Base-by-base conservation (phyloP, 2,797 vertebrate species). In the Amphiprion clarkii region DNA sequence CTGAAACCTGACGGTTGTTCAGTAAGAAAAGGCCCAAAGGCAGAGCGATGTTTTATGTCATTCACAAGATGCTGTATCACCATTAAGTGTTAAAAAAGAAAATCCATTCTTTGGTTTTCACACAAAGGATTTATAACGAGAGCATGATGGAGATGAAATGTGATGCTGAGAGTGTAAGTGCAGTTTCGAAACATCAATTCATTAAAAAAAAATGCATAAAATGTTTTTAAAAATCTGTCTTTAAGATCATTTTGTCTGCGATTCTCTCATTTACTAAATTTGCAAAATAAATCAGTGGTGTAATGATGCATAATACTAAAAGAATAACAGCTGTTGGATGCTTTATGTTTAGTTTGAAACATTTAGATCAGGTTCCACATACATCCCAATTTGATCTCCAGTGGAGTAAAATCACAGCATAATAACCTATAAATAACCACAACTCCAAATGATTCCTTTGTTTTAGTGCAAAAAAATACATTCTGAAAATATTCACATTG, bases 31-130 rank as follows among this genome's bases (percentile, higher is more conserved):
- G 52, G 58, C 51, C 48, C 33, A 33, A 48, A 68, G 60, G 27
- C n/a, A 36, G 56, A 36, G 36, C n/a, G 39, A 56, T 42, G 73
- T 70, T 82, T 63, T 63, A 61, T 59, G 42, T 65, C 51, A 65
- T 56, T 39, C 64, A 59, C 70, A 79, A 81, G 65, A 74, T 55
- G 49, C 57, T 65, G 36, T 78, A 39, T 57, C 63, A 33, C 44
- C 62, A 21, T 67, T 13, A 11, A 57, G 63, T 85, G 23, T 82
- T 66, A 53, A 33, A 53, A 44, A 60, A 60, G 11, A 42, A 79
- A 56, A 33, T n/a, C 46, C n/a, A 36, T 59, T 62, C 39, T 31
- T 59, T 27, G 12, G 27, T 11, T 44, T 8, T 23, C 6, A 58
- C 36, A 31, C 2, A 3, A 51, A 66, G 42, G 39, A 40, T 68